Evolutionary conservation across 2,888 invertebrate genomes (phyloP).

Genomic region (Oasisia sp.): DNA sequence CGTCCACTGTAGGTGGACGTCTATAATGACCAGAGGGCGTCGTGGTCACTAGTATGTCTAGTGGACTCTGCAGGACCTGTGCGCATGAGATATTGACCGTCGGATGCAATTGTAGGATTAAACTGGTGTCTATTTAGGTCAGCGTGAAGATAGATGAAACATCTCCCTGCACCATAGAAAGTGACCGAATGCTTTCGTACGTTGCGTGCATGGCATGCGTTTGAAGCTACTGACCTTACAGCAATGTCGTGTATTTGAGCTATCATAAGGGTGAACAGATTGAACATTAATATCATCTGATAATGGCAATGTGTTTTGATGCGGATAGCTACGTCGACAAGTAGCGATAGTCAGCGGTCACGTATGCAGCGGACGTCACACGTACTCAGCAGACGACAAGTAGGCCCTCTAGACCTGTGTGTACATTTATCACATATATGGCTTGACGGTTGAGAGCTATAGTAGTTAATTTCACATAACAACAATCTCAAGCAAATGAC

Average conservation of each 20-base stretch:
- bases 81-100: not conserved
- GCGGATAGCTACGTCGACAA: not conserved
- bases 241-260: not conserved
- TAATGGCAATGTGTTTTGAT: not conserved
- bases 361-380: not conserved
- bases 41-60: not conserved
- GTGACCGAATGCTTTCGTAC: not conserved
- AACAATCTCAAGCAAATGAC: constrained; percentile 1
- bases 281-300: not conserved
- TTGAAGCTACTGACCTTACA: not conserved
- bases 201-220: not conserved
- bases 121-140: not conserved
- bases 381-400: not conserved
- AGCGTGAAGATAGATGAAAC: not conserved
- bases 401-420: not conserved
- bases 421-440: not conserved
- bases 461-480: not conserved
- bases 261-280: not conserved
- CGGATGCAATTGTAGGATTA: not conserved
- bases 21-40: not conserved
- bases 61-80: not conserved
- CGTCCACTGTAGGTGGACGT: not conserved
- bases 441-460: constrained; percentile 8
- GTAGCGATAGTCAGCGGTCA: not conserved
- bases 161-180: not conserved